Base-by-base conservation (phyloP, 2,888 invertebrate species). In the Drosophila nr. fundita region DNA sequence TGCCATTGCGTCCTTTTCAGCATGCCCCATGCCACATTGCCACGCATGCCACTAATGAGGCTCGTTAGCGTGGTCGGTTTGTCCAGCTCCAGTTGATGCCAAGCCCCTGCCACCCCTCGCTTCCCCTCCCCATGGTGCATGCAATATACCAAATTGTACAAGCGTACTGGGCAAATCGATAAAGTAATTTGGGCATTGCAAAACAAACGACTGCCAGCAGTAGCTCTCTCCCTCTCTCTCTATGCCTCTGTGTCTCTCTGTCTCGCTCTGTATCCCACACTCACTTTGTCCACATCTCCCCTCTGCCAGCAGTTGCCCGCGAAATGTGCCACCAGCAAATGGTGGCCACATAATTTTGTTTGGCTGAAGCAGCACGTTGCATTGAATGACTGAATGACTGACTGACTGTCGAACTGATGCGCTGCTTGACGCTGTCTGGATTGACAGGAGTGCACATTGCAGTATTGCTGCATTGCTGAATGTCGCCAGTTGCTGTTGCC, bases 101-200 rank as follows among this genome's bases (percentile, higher is more conserved):
- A 42, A 49, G 32, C 15, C 21, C n/a, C n/a, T 34, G 50, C 29
- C 30, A n/a, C 32, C 40, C 6, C 15, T 42, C 2, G 52, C 34
- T 36, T 49, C 1, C 29, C 15, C 15, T 58, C 13, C 7, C 42
- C 63, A 34, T 83, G 88, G 86, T 88, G 84, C 83, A 86, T 88
- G 86, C 87, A 87, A 77, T 73, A 82, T 82, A 72, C 82, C 88
- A 76, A 91, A 90, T 90, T 91, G 89, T 89, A 82, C 85, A 80
- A 81, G 83, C 78, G 87, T 75, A 86, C 81, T 84, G 83, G 68
- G 78, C 84, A 86, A 87, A 87, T 87, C 87, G 87, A 87, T 87
- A 88, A 87, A 87, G 84, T 87, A 86, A 87, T 87, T 87, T 87
- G 87, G 74, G 70, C 83, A 85, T 75, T 72, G 83, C 77, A 81